Conservation (phyloP, 2,888 invertebrate species). For the Ophion slaviceki region DNA sequence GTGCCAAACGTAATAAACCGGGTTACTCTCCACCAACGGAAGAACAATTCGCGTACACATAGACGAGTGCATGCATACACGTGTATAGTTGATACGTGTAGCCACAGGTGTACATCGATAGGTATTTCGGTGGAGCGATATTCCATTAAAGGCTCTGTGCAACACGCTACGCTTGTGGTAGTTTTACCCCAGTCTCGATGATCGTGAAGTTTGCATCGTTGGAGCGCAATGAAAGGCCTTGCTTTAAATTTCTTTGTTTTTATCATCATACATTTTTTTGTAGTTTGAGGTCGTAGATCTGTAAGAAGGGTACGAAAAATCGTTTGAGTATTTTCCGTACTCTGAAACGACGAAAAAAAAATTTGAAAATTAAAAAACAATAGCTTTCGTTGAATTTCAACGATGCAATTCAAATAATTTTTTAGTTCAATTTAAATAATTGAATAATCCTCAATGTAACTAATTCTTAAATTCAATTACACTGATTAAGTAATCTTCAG, state of each 20-base stretch:
- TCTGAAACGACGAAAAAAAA: neutral
- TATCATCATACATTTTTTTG: too few species aligned
- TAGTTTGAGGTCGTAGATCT: too few species aligned
- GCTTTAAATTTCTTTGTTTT: too few species aligned
- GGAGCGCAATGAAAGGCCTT: too few species aligned
- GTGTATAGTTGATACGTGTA: neutral
- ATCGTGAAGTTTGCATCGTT: too few species aligned
- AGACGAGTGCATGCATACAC: neutral
- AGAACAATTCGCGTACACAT: slow-evolving; percentile 2
- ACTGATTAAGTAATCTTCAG: neutral
- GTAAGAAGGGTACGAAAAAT: neutral
- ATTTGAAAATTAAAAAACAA: neutral
- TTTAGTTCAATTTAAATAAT: too few species aligned
- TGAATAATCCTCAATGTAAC: neutral
- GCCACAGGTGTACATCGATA: slow-evolving; percentile 10
- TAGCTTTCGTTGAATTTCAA: neutral
- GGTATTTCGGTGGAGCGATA: too few species aligned
- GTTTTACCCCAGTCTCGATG: too few species aligned
- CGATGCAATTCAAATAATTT: neutral
- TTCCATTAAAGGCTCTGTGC: too few species aligned
- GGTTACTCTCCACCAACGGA: neutral
- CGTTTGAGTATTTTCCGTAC: neutral
- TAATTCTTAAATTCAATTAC: neutral
- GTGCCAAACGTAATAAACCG: slow-evolving; percentile 65
- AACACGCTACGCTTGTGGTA: too few species aligned